Base-by-base conservation (phyloP, 2,113 vertebrate genomes). In the Cyanoliseus patagonus region DNA sequence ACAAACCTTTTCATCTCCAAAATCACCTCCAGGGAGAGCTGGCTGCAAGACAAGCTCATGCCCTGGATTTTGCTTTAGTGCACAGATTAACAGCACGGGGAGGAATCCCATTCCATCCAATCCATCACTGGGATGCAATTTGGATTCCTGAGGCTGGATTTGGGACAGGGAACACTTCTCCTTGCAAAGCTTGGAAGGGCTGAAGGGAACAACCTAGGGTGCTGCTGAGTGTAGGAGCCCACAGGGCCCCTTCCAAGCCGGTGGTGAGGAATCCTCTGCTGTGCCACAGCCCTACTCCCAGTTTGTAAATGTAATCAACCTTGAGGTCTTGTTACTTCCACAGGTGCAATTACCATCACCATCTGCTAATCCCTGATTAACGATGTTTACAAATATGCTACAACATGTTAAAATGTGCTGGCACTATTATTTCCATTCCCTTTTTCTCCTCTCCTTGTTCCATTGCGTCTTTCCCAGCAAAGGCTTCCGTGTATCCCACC, bases 281-380 rank as follows among this genome's bases (percentile, higher is more conserved):
- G 46, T 11, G 10, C 86, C 19, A 1, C 91, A 97, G 98, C 97
- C 97, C 97, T 94, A 86, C 86, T 95, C 95, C 92, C 82, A 85
- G 95, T 98, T 97, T 93, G 98, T 98, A 98, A 99, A 99, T 98
- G 98, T 98, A 99, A 98, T 98, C 98, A 98, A 98, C 99, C 98
- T 98, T 83, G 97, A 98, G 99, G 99, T 99, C 98, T 98, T 97
- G 98, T 97, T 98, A 52, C 98, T 98, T 99, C 98, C 98, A 98
- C 98, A 98, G 98, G 98, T 98, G 98, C 98, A 99, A 99, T 99
- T 99, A 99, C 98, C 98, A 95, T 97, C 97, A 97, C 98, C 98
- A 99, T 99, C 98, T 99, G 99, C 98, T 99, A 98, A 99, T 98
- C 98, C 97, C 97, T 99, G 98, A 99, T 99, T 99, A 99, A 99